Percentiles rank a stretch among this genome's conserved stretches.
These are phyloP conservation scores for Phoenicopterus ruber DNA, from an alignment of 2,113 vertebrate genomes.

Conservation along the genomic window DNA sequence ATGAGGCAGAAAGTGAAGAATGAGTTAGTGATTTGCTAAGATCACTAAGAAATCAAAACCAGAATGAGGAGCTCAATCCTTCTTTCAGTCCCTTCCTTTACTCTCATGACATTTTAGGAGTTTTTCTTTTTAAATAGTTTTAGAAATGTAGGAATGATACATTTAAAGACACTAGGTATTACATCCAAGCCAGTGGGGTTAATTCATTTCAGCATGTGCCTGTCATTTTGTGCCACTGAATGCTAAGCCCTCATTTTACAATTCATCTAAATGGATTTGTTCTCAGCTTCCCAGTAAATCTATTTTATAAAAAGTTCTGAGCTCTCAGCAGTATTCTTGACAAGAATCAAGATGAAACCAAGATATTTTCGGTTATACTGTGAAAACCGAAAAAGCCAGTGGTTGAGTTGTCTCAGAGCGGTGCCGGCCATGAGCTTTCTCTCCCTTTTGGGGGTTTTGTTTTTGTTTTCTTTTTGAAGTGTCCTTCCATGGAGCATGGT, in stretches of 20 bases:
- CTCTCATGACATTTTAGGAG: background rate
- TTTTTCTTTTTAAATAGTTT: constrained; percentile 37
- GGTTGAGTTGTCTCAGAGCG: background rate
- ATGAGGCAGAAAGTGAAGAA: constrained; percentile 52
- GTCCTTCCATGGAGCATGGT: background rate
- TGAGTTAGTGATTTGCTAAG: constrained; percentile 57
- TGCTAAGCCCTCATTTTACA: constrained; percentile 32
- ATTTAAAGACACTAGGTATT: constrained; percentile 20
- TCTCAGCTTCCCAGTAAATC: constrained; percentile 3
- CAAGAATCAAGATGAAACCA: background rate
- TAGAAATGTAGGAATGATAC: constrained; percentile 10
- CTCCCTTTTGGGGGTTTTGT: background rate
- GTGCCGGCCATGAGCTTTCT: background rate
- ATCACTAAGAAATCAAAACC: constrained; percentile 52
- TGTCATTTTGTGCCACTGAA: constrained; percentile 24
- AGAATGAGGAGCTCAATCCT: constrained; percentile 1
- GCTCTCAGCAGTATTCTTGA: constrained; percentile 13
- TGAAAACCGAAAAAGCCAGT: background rate
- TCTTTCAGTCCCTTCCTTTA: constrained; percentile 22
- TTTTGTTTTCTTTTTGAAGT: background rate
- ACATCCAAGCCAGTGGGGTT: constrained; percentile 24
- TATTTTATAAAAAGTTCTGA: constrained; percentile 22
- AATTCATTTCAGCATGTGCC: constrained; percentile 40
- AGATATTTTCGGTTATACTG: background rate
- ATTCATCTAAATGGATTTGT: constrained; percentile 50